Percentiles rank a stretch among this genome's conserved stretches.
phyloP scores from a whole-genome alignment of 2,113 vertebrate genomes.

The Choloepus hoffmanni region DNA sequence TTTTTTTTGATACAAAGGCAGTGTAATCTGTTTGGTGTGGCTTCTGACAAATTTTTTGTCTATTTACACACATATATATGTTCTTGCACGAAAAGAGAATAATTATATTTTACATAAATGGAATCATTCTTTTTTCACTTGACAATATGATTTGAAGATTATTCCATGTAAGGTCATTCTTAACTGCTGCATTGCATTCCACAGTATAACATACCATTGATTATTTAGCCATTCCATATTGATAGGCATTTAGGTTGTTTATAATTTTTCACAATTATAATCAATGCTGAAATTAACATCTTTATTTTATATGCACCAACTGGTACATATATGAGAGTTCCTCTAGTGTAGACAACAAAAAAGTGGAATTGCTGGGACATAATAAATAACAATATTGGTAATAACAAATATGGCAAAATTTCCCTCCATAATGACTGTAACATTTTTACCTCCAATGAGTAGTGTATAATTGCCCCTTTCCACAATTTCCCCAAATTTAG shows the following conservation, averaged over 20 bases:
- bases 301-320: background rate
- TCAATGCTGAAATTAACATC: background rate
- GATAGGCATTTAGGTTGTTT: background rate
- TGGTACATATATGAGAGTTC: background rate
- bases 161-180: background rate
- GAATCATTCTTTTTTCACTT: too few relatives aligned
- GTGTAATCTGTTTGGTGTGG: background rate
- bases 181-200: background rate
- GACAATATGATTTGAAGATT: background rate
- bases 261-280: background rate
- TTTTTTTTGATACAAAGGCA: background rate
- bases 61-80: too few relatives aligned
- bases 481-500: background rate
- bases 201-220: background rate
- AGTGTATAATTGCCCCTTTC: background rate
- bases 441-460: background rate
- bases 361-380: background rate
- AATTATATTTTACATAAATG: too few relatives aligned
- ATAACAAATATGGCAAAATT: background rate
- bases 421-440: background rate
- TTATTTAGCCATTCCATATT: background rate
- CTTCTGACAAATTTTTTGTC: background rate
- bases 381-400: background rate
- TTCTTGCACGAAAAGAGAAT: rapidly evolving
- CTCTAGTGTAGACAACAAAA: background rate